A percentile compares a stretch with the other conserved stretches of the same genome.
phyloP scores from a whole-genome alignment of 1,140 invertebrate species.

The Cepaea nemoralis region DNA sequence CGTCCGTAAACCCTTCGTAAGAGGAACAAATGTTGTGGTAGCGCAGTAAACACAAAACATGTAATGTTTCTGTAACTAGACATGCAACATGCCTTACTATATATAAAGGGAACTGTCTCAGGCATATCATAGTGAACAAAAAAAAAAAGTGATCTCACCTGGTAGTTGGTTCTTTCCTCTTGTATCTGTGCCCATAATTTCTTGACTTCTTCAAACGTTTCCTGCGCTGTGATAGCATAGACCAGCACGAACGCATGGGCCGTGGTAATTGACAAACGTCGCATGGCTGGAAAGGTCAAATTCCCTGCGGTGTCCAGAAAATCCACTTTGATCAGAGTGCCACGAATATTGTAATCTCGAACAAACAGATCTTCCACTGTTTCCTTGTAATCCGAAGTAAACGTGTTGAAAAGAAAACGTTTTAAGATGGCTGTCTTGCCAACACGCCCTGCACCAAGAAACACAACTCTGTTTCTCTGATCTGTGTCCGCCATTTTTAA shows the following conservation, averaged over 20 bases:
- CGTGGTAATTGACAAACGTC: constrained; percentile 86
- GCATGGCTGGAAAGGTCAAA: constrained; percentile 65
- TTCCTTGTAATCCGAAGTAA: constrained; percentile 85
- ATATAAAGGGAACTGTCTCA: too few relatives aligned
- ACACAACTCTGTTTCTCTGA: constrained; percentile 84
- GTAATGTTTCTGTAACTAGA: too few relatives aligned
- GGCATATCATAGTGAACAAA: too few relatives aligned
- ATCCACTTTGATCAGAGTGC: constrained; percentile 77
- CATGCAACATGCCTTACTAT: too few relatives aligned
- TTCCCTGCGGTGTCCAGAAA: constrained; percentile 87
- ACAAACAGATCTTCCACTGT: constrained; percentile 92
- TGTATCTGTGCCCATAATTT: constrained; percentile 86
- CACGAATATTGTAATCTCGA: constrained; percentile 83
- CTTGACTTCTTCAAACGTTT: constrained; percentile 84
- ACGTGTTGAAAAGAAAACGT: constrained; percentile 87
- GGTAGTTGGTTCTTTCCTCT: constrained; percentile 82
- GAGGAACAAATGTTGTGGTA: too few relatives aligned
- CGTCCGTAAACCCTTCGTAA: too few relatives aligned
- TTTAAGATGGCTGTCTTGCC: constrained; percentile 91
- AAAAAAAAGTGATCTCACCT: constrained; percentile 64
- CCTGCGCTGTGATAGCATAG: constrained; percentile 84
- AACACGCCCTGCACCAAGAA: constrained; percentile 85
- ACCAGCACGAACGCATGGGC: constrained; percentile 91
- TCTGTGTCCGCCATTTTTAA: constrained; percentile 72
- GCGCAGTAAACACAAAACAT: too few relatives aligned